These are phyloP conservation scores for Drosophila paulistorum DNA, from an alignment of 1,140 invertebrate species.

Conservation along the genomic window DNA sequence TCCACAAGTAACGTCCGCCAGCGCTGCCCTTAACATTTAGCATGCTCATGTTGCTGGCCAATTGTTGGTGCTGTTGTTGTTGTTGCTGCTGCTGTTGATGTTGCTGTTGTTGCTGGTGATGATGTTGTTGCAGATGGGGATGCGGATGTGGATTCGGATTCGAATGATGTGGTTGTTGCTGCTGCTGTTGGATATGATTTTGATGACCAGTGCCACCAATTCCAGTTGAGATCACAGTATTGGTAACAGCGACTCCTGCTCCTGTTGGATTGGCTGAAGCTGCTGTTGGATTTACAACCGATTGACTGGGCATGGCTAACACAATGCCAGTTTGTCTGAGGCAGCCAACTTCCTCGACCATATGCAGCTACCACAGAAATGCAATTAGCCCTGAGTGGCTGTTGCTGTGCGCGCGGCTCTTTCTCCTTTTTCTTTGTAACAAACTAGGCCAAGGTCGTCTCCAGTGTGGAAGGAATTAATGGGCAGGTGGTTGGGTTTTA, in stretches of 20 bases:
- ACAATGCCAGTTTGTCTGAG: slow-evolving; percentile 68
- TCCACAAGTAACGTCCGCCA: slow-evolving; percentile 69
- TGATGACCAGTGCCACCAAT: slow-evolving; percentile 3
- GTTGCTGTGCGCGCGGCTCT: slow-evolving; percentile 38
- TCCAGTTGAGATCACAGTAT: slow-evolving; percentile 7
- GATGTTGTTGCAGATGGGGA: slow-evolving; percentile 8
- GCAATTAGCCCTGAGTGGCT: slow-evolving; percentile 34
- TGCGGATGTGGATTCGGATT: background rate
- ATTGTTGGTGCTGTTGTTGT: slow-evolving; percentile 51
- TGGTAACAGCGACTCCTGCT: background rate
- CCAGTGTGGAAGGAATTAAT: background rate
- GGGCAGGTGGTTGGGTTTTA: background rate
- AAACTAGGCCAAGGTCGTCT: slow-evolving; percentile 67
- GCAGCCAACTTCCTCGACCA: slow-evolving; percentile 69
- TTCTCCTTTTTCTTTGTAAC: background rate
- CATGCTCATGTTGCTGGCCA: slow-evolving; percentile 62
- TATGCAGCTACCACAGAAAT: slow-evolving; percentile 42
- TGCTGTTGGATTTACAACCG: slow-evolving; percentile 26
- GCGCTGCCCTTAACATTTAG: slow-evolving; percentile 43
- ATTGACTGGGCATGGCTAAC: slow-evolving; percentile 60
- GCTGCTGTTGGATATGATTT: slow-evolving; percentile 22
- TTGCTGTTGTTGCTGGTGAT: slow-evolving; percentile 43
- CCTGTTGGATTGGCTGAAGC: slow-evolving; percentile 5
- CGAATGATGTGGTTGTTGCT: slow-evolving; percentile 1
- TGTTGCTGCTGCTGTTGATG: slow-evolving; percentile 29